phyloP scores from a whole-genome alignment of 2,888 invertebrate species.

The Dysmachus trigonus region DNA sequence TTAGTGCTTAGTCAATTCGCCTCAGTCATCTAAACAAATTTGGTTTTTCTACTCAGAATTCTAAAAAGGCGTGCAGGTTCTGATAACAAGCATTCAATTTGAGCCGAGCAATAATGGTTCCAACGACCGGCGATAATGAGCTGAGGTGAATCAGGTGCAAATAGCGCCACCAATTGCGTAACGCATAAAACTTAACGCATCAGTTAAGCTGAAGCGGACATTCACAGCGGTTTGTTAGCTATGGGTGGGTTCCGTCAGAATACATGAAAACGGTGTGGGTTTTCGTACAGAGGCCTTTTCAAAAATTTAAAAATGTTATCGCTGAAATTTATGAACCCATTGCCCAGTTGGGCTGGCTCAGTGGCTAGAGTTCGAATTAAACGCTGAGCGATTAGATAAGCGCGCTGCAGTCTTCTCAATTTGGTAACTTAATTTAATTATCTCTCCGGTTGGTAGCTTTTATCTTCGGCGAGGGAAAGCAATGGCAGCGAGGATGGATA shows the following conservation, averaged over 20 bases:
- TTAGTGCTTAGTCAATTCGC: not conserved
- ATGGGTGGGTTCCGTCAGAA: not conserved
- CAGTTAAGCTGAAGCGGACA: not conserved
- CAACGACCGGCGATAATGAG: not conserved
- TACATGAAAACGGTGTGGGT: not conserved
- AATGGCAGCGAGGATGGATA: not conserved
- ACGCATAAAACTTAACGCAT: not conserved
- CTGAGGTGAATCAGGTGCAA: not conserved
- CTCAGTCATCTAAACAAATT: not conserved
- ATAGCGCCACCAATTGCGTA: not conserved
- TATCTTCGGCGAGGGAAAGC: conserved; percentile 23
- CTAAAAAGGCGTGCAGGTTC: not conserved
- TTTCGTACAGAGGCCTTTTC: not conserved
- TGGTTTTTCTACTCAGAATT: not conserved
- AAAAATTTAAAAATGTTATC: not conserved
- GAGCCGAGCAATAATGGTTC: not conserved
- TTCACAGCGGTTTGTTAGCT: not conserved
- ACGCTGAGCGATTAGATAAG: conserved; percentile 18
- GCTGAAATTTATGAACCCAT: conserved; percentile 5
- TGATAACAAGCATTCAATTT: not conserved
- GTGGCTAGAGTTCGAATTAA: conserved; percentile 20
- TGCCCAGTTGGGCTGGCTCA: not conserved
- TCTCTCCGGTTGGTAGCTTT: conserved; percentile 37
- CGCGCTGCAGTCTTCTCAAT: conserved; percentile 1
- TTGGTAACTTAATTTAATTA: conserved; percentile 42